These are phyloP conservation scores for Napeogenes inachia DNA, from an alignment of 2,888 invertebrate species.

Conservation along the genomic window DNA sequence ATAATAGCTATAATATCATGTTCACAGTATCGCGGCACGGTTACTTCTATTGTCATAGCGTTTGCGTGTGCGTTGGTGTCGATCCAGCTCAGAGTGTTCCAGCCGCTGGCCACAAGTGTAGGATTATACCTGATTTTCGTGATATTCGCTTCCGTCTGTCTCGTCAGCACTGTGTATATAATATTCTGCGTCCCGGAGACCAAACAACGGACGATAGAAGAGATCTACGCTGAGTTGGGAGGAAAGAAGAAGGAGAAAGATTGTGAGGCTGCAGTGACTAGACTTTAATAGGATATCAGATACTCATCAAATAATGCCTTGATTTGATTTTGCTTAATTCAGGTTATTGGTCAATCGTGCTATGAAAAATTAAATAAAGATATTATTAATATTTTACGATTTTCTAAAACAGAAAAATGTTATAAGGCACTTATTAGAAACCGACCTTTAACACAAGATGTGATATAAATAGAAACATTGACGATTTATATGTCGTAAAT, in stretches of 20 bases:
- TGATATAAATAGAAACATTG: too few species aligned
- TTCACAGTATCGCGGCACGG: constrained; percentile 64
- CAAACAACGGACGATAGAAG: constrained; percentile 56
- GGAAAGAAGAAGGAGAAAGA: constrained; percentile 50
- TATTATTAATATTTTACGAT: too few species aligned
- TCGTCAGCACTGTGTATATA: constrained; percentile 63
- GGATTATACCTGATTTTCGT: constrained; percentile 63
- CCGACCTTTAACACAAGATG: not conserved
- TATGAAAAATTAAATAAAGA: too few species aligned
- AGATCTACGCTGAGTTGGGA: constrained; percentile 62
- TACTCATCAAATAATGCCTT: constrained; percentile 1
- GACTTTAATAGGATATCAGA: constrained; percentile 41
- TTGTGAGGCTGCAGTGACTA: constrained; percentile 57
- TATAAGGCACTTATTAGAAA: constrained; percentile 18
- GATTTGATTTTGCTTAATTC: constrained; percentile 17
- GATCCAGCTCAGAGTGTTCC: constrained; percentile 61
- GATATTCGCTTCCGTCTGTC: constrained; percentile 60
- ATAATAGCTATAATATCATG: not conserved
- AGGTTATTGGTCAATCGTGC: constrained; percentile 11
- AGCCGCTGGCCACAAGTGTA: constrained; percentile 51
- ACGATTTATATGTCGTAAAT: not conserved
- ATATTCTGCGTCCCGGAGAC: constrained; percentile 61
- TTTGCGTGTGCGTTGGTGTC: constrained; percentile 64
- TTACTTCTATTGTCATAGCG: constrained; percentile 65
- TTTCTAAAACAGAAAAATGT: not conserved